Percentiles rank a stretch among this genome's conserved stretches.
Evolutionary conservation across 2,888 invertebrate species (phyloP).

Genomic region (Ypsolopha sequella): DNA sequence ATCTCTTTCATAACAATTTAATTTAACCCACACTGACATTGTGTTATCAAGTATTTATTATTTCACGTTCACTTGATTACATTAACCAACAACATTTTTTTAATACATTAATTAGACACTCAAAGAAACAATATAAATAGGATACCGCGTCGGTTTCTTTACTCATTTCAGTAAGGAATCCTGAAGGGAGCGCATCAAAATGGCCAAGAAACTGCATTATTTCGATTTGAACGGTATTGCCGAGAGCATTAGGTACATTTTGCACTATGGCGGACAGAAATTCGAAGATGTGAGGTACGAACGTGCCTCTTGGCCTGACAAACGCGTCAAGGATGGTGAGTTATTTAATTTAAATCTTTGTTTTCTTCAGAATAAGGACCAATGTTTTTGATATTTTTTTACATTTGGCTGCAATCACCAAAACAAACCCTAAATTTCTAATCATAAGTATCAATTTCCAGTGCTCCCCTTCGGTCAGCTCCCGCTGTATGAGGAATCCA

Average conservation of each 20-base stretch:
- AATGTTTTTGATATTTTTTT: background rate
- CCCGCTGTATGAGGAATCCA: constrained; percentile 44
- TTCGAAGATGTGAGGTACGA: constrained; percentile 16
- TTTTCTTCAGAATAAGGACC: background rate
- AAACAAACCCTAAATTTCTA: no score
- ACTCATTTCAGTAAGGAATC: no score
- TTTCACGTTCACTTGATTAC: no score
- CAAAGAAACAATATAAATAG: no score
- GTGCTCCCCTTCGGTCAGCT: constrained; percentile 41
- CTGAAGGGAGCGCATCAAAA: constrained; percentile 8
- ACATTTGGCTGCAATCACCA: background rate
- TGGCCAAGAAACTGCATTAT: constrained; percentile 34
- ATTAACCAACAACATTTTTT: no score
- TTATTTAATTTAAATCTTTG: background rate
- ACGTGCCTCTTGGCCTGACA: constrained; percentile 1
- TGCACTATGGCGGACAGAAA: constrained; percentile 45
- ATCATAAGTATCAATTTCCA: constrained; percentile 14
- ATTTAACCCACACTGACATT: no score
- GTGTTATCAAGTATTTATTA: no score
- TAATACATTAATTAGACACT: no score
- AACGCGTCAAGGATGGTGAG: constrained; percentile 3
- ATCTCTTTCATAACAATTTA: no score
- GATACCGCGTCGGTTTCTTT: no score
- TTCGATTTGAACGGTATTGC: constrained; percentile 36
- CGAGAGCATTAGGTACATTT: constrained; percentile 39